A percentile compares a stretch with the other conserved stretches of the same genome.
Evolutionary conservation across 2,797 vertebrate genomes (phyloP).

Genomic region (Vipera latastei): DNA sequence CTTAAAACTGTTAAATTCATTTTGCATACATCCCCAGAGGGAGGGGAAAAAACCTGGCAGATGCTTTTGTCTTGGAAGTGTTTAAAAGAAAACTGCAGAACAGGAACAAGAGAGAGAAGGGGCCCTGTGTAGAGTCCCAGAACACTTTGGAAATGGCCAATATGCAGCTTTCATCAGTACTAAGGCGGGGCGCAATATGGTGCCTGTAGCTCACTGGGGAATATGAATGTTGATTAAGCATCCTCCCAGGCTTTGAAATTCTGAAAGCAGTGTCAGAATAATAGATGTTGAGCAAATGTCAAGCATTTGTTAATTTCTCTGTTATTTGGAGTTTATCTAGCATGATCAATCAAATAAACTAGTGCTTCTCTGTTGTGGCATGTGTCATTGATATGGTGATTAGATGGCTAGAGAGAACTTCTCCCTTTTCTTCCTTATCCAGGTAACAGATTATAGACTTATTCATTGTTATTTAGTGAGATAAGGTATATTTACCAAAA

Average conservation of each 20-base stretch:
- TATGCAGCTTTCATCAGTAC: slow-evolving; percentile 97
- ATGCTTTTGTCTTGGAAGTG: slow-evolving; percentile 89
- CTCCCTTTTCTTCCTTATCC: slow-evolving; percentile 69
- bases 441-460: slow-evolving; percentile 74
- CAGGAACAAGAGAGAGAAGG: slow-evolving; percentile 78
- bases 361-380: slow-evolving; percentile 90
- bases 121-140: slow-evolving; percentile 84
- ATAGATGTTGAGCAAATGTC: slow-evolving; percentile 99
- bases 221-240: slow-evolving; percentile 99
- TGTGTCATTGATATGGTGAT: slow-evolving; percentile 99
- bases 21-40: slow-evolving; percentile 87
- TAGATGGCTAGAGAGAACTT: slow-evolving; percentile 88
- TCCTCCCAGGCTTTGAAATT: slow-evolving; percentile 99
- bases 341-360: slow-evolving; percentile 89
- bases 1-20: slow-evolving; percentile 90
- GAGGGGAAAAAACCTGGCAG: slow-evolving; percentile 77
- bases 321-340: slow-evolving; percentile 99
- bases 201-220: slow-evolving; percentile 91
- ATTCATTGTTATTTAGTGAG: slow-evolving; percentile 64
- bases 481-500: slow-evolving; percentile 59
- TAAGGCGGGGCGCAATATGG: slow-evolving; percentile 98
- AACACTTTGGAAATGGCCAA: slow-evolving; percentile 95
- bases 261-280: slow-evolving; percentile 99
- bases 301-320: slow-evolving; percentile 99
- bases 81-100: slow-evolving; percentile 85